Conservation (phyloP, 2,888 invertebrate genomes). For the Drosophila tripunctata region DNA sequence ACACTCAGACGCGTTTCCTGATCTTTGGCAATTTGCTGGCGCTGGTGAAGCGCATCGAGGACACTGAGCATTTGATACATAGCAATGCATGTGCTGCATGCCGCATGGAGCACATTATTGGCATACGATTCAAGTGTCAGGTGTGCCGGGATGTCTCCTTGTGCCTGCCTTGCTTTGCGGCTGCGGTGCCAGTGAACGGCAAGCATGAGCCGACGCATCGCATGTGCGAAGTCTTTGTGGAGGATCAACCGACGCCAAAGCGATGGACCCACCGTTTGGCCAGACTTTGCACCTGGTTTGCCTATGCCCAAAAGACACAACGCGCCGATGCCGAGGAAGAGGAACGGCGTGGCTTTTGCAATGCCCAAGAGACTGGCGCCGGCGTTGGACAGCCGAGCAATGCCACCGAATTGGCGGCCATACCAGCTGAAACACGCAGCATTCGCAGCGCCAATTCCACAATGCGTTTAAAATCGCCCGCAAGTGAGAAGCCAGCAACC, state of each 20-base stretch:
- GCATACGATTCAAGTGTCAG: constrained; percentile 83
- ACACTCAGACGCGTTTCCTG: constrained; percentile 78
- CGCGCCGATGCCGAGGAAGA: constrained; percentile 59
- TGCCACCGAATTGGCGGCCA: constrained; percentile 49
- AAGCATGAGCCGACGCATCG: constrained; percentile 82
- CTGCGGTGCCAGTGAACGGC: constrained; percentile 66
- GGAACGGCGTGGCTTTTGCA: constrained; percentile 78
- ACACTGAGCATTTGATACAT: constrained; percentile 82
- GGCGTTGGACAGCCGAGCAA: constrained; percentile 33
- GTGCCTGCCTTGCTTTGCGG: constrained; percentile 83
- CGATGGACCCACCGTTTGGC: constrained; percentile 78
- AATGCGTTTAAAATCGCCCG: constrained; percentile 21
- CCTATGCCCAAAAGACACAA: constrained; percentile 43
- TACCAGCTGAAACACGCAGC: constrained; percentile 64
- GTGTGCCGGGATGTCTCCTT: constrained; percentile 81
- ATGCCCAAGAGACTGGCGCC: constrained; percentile 63
- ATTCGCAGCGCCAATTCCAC: constrained; percentile 48
- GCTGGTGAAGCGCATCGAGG: constrained; percentile 82
- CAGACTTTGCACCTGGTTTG: constrained; percentile 77
- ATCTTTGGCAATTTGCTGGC: constrained; percentile 83
- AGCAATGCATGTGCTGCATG: constrained; percentile 81
- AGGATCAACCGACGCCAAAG: constrained; percentile 77
- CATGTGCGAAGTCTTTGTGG: constrained; percentile 82
- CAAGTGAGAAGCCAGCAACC: constrained; percentile 15
- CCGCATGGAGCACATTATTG: constrained; percentile 78